Conservation (phyloP, 2,888 invertebrate genomes). For the Icerya purchasi region DNA sequence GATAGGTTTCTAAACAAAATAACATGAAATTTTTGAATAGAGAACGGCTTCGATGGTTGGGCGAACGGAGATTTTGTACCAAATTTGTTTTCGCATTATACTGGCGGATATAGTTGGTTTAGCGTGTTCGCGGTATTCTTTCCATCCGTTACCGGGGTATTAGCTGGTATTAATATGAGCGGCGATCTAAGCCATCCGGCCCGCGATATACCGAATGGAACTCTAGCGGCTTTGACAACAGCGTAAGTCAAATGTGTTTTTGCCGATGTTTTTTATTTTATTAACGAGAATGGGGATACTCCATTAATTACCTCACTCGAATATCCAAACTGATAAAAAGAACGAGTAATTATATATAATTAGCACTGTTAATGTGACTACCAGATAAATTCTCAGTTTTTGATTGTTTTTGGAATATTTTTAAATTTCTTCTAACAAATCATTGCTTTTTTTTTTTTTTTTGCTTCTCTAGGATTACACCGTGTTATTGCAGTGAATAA, state of each 20-base stretch:
- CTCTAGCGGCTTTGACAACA: slow-evolving; percentile 72
- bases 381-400: not conserved
- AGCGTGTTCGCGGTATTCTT: slow-evolving; percentile 87
- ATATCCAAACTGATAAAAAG: too few species aligned
- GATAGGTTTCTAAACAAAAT: too few species aligned
- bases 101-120: slow-evolving; percentile 56
- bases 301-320: too few species aligned
- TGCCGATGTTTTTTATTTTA: too few species aligned
- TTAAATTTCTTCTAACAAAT: too few species aligned
- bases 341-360: too few species aligned
- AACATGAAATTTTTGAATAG: slow-evolving; percentile 34
- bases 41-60: slow-evolving; percentile 70
- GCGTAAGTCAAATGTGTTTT: too few species aligned
- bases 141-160: slow-evolving; percentile 86
- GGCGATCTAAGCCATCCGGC: slow-evolving; percentile 91
- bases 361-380: too few species aligned
- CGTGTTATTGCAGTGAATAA: too few species aligned
- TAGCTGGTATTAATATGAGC: slow-evolving; percentile 97
- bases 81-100: slow-evolving; percentile 62
- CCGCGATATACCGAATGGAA: slow-evolving; percentile 81
- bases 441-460: too few species aligned
- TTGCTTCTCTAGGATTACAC: too few species aligned
- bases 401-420: not conserved
- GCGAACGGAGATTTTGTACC: slow-evolving; percentile 49
- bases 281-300: too few species aligned